Percentiles rank a stretch among this genome's conserved stretches.
These are phyloP conservation scores for Syngnathoides biaculeatus DNA, from an alignment of 2,113 vertebrate genomes.

Conservation along the genomic window DNA sequence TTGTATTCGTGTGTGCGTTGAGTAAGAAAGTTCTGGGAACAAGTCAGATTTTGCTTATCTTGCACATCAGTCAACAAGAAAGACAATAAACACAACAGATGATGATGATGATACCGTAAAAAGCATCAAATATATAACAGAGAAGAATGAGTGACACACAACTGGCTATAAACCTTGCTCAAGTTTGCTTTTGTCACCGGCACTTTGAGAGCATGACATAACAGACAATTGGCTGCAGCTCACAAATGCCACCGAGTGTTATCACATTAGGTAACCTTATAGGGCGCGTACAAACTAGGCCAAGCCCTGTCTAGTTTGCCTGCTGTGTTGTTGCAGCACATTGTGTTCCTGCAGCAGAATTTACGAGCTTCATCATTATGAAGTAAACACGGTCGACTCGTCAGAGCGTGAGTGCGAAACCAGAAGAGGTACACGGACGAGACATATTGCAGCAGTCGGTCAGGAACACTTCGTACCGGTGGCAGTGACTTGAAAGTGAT, in stretches of 20 bases:
- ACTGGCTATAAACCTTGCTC: background rate
- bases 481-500: background rate
- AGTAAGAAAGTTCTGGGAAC: background rate
- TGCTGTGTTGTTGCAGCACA: slow-evolving; percentile 1
- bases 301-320: slow-evolving; percentile 7
- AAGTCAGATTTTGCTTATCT: background rate
- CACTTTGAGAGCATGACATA: slow-evolving; percentile 7
- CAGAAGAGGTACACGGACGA: background rate
- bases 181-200: background rate
- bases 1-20: too few species aligned
- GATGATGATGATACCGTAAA: background rate
- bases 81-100: background rate
- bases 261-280: slow-evolving; percentile 39
- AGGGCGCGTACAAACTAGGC: slow-evolving; percentile 18
- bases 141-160: background rate
- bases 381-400: background rate
- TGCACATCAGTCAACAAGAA: background rate
- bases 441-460: background rate
- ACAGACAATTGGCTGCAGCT: background rate
- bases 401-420: background rate
- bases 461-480: background rate
- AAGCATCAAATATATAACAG: background rate
- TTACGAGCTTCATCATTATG: slow-evolving; percentile 1
- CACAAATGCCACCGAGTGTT: slow-evolving; percentile 11
- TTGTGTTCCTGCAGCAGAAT: slow-evolving; percentile 13